Percentiles rank a stretch among this genome's conserved stretches.
phyloP scores from a whole-genome alignment of 2,113 vertebrate genomes.

The Ictidomys tridecemlineatus region DNA sequence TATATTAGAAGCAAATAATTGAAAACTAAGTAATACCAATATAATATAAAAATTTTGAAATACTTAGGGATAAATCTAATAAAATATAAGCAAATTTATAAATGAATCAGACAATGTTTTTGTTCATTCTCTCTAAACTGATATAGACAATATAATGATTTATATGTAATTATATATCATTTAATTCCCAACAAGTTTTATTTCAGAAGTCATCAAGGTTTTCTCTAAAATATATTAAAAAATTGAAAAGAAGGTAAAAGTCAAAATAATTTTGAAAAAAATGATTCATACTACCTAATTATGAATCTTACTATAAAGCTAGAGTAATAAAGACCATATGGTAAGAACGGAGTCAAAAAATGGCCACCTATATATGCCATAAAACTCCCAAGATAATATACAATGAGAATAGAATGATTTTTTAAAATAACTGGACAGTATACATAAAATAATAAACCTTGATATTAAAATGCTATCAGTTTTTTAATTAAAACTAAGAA shows the following conservation, averaged over 20 bases:
- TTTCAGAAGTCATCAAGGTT: not conserved
- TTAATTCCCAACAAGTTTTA: not conserved
- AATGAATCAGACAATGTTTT: not conserved
- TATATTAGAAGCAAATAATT: not conserved
- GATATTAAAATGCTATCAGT: not conserved
- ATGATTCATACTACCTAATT: not conserved
- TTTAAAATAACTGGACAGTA: not conserved
- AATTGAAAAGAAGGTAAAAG: not conserved
- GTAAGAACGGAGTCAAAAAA: not conserved
- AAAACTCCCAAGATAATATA: not conserved
- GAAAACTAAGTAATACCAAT: not conserved
- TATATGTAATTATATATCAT: too few relatives aligned
- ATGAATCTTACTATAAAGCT: slow-evolving; percentile 25
- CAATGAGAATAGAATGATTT: not conserved
- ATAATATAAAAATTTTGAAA: not conserved
- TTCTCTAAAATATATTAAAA: not conserved
- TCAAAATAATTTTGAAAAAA: not conserved
- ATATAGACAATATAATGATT: not conserved
- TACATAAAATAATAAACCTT: not conserved
- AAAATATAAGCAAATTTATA: not conserved
- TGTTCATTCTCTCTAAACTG: not conserved
- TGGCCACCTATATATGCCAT: not conserved
- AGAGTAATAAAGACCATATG: not conserved
- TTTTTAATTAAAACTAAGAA: not conserved
- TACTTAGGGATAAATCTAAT: not conserved